These are phyloP conservation scores for Numenius arquata DNA, from an alignment of 2,113 vertebrate species.

Conservation along the genomic window DNA sequence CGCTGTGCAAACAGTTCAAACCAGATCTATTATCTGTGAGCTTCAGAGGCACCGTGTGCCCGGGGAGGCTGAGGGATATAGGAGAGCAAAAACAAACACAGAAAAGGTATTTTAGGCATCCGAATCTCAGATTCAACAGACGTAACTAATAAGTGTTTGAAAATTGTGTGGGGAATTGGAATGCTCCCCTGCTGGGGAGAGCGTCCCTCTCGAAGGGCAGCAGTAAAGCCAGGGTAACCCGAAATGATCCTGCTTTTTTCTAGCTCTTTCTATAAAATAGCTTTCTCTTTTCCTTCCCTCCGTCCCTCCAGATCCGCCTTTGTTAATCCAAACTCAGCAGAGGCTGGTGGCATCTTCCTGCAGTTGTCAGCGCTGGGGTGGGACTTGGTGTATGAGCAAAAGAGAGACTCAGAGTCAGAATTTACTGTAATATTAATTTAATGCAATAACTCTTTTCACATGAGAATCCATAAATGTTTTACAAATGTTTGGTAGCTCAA, in stretches of 20 bases:
- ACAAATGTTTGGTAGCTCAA: not conserved
- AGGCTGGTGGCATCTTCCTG: not conserved
- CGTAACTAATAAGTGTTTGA: not conserved
- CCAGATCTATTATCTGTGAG: not conserved
- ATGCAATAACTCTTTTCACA: not conserved
- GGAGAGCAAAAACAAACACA: not conserved
- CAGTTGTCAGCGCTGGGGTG: not conserved
- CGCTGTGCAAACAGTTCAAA: not conserved
- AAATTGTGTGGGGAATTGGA: not conserved
- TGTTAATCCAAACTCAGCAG: not conserved
- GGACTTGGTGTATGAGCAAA: accelerated
- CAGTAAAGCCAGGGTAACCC: not conserved
- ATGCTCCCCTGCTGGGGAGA: not conserved
- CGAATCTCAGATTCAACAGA: not conserved
- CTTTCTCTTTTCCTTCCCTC: not conserved
- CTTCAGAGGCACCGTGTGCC: not conserved
- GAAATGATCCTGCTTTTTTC: no score
- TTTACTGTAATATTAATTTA: not conserved
- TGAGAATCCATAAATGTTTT: not conserved
- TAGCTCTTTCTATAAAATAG: not conserved
- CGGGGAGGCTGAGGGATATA: not conserved
- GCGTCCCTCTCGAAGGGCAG: not conserved
- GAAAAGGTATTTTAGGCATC: not conserved
- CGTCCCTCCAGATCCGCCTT: not conserved
- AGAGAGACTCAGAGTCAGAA: not conserved